Evolutionary conservation across 2,888 invertebrate genomes (phyloP).

Genomic region (Nomada hirtipes): DNA sequence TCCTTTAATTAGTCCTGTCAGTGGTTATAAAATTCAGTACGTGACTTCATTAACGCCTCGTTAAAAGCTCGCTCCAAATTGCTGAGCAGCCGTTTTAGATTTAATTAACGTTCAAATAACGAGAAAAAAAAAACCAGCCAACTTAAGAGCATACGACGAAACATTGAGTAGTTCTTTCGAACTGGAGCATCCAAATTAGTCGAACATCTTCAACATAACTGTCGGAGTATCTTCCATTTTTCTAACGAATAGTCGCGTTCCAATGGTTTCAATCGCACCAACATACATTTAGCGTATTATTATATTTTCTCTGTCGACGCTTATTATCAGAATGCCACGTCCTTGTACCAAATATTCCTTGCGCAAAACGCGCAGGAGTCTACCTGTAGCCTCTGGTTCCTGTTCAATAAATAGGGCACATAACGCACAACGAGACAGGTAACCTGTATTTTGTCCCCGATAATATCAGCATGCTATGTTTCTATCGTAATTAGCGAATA

Average conservation of each 20-base stretch:
- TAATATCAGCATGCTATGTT: conserved; percentile 15
- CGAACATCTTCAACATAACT: not conserved
- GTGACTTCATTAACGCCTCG: conserved; percentile 23
- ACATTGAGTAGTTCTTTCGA: not conserved
- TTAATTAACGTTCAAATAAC: conserved; percentile 27
- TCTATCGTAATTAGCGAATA: conserved; percentile 1
- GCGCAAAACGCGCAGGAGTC: conserved; percentile 16
- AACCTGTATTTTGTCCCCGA: conserved; percentile 24
- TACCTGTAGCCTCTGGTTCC: conserved; percentile 10
- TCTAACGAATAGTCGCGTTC: not conserved
- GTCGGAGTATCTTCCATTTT: not conserved
- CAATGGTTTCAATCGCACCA: not conserved
- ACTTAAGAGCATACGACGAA: not conserved
- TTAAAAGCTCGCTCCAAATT: not conserved
- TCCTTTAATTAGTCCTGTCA: not conserved
- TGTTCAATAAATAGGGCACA: conserved; percentile 27
- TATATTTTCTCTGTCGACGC: conserved; percentile 8
- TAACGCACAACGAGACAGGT: conserved; percentile 6
- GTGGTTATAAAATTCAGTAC: conserved; percentile 14
- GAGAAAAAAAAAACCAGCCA: not conserved
- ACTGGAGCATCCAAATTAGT: not conserved
- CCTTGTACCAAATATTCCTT: conserved; percentile 35
- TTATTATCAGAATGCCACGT: conserved; percentile 29
- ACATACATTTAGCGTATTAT: not conserved
- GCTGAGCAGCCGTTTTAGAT: not conserved